These are phyloP conservation scores for Strigops habroptila DNA, from an alignment of 2,113 vertebrate species.

Conservation along the genomic window DNA sequence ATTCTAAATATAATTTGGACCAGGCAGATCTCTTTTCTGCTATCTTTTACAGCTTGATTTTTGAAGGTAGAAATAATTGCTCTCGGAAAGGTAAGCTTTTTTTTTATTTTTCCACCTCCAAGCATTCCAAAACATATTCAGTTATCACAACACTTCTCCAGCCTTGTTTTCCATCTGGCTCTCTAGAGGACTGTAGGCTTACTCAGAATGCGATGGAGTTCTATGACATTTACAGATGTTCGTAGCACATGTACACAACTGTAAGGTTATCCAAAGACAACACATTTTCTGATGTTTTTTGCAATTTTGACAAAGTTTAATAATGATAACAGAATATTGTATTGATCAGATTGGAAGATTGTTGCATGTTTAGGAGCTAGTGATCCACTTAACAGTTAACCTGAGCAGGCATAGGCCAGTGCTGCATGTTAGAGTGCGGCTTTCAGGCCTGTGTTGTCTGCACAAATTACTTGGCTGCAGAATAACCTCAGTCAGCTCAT, in stretches of 20 bases:
- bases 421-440: rapidly evolving
- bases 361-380: neutral
- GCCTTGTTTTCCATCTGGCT: neutral
- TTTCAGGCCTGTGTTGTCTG: too few species aligned
- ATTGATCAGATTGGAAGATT: neutral
- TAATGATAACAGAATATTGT: neutral
- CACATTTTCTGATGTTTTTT: neutral
- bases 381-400: rapidly evolving
- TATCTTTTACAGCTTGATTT: neutral
- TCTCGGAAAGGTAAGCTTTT: neutral
- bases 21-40: neutral
- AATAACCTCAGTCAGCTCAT: neutral
- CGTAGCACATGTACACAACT: rapidly evolving
- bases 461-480: neutral
- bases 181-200: neutral
- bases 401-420: neutral
- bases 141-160: neutral
- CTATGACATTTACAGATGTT: neutral
- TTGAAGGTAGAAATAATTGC: neutral
- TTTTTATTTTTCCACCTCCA: neutral
- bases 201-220: neutral
- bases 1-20: neutral
- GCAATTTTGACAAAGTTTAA: neutral
- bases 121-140: neutral
- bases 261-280: neutral